phyloP scores from a whole-genome alignment of 2,888 invertebrate genomes.

The Timema cristinae region DNA sequence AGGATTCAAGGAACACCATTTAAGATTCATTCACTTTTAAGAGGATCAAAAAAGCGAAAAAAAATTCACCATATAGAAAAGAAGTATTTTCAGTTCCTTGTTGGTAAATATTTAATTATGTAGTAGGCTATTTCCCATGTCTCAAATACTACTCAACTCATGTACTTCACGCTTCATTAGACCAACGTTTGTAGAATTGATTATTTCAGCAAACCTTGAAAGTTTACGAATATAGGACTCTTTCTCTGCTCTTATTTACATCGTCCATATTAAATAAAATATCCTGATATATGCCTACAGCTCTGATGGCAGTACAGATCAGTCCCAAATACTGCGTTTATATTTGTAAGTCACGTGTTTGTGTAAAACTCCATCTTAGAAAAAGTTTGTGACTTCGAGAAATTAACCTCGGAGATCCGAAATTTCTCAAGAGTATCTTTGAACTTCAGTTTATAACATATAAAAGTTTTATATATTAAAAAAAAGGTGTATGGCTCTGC shows the following conservation, averaged over 20 bases:
- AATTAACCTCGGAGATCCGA: neutral
- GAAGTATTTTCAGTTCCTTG: neutral
- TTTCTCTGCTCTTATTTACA: no score
- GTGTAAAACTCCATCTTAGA: slow-evolving; percentile 1
- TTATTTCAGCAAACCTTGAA: no score
- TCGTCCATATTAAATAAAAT: slow-evolving; percentile 1
- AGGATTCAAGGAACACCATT: neutral
- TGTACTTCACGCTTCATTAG: no score
- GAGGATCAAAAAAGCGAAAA: neutral
- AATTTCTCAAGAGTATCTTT: neutral
- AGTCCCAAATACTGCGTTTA: neutral
- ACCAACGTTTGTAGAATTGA: no score
- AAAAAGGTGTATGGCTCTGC: neutral
- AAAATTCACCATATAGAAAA: neutral
- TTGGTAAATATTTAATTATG: neutral
- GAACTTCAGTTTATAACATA: neutral
- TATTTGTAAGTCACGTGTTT: neutral
- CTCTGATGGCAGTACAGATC: neutral
- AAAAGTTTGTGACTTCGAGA: neutral
- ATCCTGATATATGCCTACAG: slow-evolving; percentile 10
- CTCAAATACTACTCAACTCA: no score
- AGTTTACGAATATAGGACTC: no score
- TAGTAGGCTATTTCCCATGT: neutral
- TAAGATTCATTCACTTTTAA: neutral
- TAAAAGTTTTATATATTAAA: neutral